These are phyloP conservation scores for Thymelicus sylvestris DNA, from an alignment of 2,888 invertebrate species.

Conservation along the genomic window DNA sequence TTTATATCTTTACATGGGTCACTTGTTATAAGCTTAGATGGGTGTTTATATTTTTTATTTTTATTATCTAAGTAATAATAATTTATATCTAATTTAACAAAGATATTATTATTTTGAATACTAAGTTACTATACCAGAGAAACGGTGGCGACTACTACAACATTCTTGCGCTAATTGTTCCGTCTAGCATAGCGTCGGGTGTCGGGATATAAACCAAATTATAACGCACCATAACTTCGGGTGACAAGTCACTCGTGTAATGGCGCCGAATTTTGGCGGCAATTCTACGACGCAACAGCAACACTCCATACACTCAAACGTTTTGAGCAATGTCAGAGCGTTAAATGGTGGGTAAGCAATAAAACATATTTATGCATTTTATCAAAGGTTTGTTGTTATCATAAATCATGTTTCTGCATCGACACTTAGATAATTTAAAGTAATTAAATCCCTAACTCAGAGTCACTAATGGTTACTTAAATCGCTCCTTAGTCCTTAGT, in stretches of 20 bases:
- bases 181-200: slow-evolving; percentile 69
- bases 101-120: no score
- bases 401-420: neutral
- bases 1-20: no score
- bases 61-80: no score
- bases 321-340: slow-evolving; percentile 64
- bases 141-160: slow-evolving; percentile 14
- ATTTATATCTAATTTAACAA: no score
- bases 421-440: no score
- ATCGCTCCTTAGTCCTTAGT: no score
- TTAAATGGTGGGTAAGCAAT: slow-evolving; percentile 71
- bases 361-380: slow-evolving; percentile 37
- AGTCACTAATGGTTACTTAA: no score
- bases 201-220: slow-evolving; percentile 82
- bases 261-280: slow-evolving; percentile 79
- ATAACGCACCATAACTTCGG: slow-evolving; percentile 80
- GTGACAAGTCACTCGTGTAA: slow-evolving; percentile 80
- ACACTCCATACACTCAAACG: slow-evolving; percentile 59
- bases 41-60: no score
- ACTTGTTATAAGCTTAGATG: no score
- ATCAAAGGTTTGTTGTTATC: slow-evolving; percentile 57
- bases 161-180: slow-evolving; percentile 61
- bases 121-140: neutral
- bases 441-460: no score
- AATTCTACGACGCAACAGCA: slow-evolving; percentile 53